Evolutionary conservation across 2,797 vertebrate genomes (phyloP).

Genomic region (Perodicticus potto): DNA sequence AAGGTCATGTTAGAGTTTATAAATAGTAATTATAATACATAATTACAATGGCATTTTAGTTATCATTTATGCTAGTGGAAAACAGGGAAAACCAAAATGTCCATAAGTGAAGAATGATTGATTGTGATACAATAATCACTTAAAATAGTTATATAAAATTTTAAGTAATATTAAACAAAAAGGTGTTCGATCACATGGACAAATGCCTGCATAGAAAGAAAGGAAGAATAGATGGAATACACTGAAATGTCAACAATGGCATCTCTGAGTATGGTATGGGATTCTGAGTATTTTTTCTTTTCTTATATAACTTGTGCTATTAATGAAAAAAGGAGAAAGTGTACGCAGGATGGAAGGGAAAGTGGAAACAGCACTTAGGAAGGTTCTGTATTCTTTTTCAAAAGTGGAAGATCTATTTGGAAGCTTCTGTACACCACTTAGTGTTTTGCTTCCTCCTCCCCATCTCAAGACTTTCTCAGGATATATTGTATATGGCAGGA

Average conservation of each 20-base stretch:
- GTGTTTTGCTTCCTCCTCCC: neutral
- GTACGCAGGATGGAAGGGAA: neutral
- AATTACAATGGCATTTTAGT: neutral
- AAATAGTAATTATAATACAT: constrained; percentile 23
- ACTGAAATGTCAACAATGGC: constrained; percentile 20
- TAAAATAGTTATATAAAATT: constrained; percentile 41
- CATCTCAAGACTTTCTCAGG: neutral
- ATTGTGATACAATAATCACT: neutral
- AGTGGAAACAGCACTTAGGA: neutral
- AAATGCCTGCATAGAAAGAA: constrained; percentile 30
- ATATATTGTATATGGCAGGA: neutral
- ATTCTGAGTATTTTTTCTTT: constrained; percentile 28
- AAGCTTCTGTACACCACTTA: neutral
- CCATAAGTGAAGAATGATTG: neutral
- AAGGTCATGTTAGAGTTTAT: neutral
- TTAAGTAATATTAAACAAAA: constrained; percentile 43
- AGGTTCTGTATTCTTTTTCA: neutral
- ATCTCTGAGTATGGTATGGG: neutral
- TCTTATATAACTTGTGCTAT: constrained; percentile 19
- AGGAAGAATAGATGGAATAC: neutral
- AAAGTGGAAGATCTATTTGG: neutral
- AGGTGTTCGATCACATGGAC: neutral
- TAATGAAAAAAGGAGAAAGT: constrained; percentile 27
- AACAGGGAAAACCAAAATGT: neutral
- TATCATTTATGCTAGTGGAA: constrained; percentile 16